These are phyloP conservation scores for Uloborus diversus DNA, from an alignment of 1,140 invertebrate genomes.

Conservation along the genomic window DNA sequence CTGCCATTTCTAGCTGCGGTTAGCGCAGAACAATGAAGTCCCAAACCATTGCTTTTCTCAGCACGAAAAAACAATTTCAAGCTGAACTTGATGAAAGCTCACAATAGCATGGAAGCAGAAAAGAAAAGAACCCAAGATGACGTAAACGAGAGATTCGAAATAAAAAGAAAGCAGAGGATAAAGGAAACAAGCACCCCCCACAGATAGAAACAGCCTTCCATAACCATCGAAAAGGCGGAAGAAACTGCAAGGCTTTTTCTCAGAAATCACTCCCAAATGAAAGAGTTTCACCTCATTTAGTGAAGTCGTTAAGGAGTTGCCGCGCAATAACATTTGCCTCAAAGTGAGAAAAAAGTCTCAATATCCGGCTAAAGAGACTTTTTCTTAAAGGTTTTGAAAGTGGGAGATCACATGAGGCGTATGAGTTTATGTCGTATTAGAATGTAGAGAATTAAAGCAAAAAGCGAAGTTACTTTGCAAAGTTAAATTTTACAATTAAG, in stretches of 20 bases:
- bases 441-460: no score
- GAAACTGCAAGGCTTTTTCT: constrained; percentile 7
- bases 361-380: no score
- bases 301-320: constrained; percentile 40
- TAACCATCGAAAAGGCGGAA: constrained; percentile 34
- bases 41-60: constrained; percentile 4
- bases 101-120: background rate
- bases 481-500: no score
- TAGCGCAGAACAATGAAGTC: background rate
- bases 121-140: constrained; percentile 10
- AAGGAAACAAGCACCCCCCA: constrained; percentile 1
- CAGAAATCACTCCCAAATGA: constrained; percentile 50
- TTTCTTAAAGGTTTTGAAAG: no score
- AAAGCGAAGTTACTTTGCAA: no score
- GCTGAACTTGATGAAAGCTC: constrained; percentile 44
- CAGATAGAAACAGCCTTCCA: constrained; percentile 32
- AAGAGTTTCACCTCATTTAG: constrained; percentile 52
- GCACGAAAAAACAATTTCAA: constrained; percentile 42
- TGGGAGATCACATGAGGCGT: no score
- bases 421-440: no score
- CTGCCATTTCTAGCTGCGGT: background rate
- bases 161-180: background rate
- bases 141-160: constrained; percentile 12
- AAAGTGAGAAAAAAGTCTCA: background rate
- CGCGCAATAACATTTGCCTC: constrained; percentile 35